A percentile compares a stretch with the other conserved stretches of the same genome.
phyloP scores from a whole-genome alignment of 1,140 invertebrate genomes.

The Brachystomella parvula region DNA sequence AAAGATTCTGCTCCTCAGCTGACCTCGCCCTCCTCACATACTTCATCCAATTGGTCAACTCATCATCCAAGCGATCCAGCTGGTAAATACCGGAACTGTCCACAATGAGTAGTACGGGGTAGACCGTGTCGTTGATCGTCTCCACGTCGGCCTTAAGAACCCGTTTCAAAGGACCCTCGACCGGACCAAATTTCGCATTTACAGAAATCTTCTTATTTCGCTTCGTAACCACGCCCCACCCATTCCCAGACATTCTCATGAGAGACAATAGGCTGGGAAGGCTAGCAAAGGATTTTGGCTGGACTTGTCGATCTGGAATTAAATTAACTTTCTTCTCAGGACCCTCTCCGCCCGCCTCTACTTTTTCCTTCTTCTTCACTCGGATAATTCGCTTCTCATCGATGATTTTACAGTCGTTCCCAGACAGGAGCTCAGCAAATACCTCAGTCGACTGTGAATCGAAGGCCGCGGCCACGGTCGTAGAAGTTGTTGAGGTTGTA shows the following conservation, averaged over 20 bases:
- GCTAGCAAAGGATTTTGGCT: conserved; percentile 31
- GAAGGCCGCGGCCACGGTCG: not conserved
- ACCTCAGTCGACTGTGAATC: not conserved
- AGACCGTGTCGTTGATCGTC: conserved; percentile 25
- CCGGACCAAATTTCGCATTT: conserved; percentile 30
- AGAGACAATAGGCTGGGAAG: conserved; percentile 26
- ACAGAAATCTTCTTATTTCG: conserved; percentile 25
- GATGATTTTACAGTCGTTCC: conserved; percentile 14
- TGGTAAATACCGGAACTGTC: conserved; percentile 28
- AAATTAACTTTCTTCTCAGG: conserved; percentile 16
- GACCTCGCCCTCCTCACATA: conserved; percentile 30
- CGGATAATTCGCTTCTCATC: conserved; percentile 35
- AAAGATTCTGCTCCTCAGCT: conserved; percentile 25
- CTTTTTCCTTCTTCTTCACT: conserved; percentile 31
- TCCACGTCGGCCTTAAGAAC: conserved; percentile 23
- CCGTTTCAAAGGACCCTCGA: conserved; percentile 34
- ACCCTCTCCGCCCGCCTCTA: not conserved
- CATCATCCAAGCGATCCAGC: conserved; percentile 32
- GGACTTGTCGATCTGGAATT: conserved; percentile 34
- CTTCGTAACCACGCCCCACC: conserved; percentile 25
- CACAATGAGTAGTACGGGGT: conserved; percentile 30
- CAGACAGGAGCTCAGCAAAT: not conserved
- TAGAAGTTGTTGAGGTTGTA: not conserved
- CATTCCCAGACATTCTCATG: conserved; percentile 16
- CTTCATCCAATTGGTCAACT: conserved; percentile 37